Percentiles rank a stretch among this genome's conserved stretches.
Evolutionary conservation across 2,797 vertebrate genomes (phyloP).

Genomic region (Argentina silus): DNA sequence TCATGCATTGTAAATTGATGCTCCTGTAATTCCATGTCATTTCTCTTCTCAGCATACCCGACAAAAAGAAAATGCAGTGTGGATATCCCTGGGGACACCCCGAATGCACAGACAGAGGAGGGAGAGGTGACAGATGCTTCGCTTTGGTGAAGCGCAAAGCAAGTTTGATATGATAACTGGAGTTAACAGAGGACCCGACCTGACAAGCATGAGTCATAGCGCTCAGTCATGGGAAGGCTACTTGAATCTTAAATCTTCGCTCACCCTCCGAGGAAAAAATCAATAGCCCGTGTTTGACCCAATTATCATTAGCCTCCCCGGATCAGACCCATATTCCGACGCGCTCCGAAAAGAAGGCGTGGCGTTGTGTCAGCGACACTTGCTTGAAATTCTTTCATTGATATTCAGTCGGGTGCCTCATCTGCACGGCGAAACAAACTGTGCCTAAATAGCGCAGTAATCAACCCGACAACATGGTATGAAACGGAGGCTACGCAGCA

Average conservation of each 20-base stretch:
- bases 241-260: constrained; percentile 38
- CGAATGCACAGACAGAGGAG: background rate
- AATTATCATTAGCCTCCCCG: constrained; percentile 34
- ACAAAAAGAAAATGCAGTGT: background rate
- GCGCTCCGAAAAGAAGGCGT: constrained; percentile 67
- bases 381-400: constrained; percentile 65
- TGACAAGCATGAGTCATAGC: constrained; percentile 51
- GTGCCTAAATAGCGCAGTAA: constrained; percentile 45
- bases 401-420: constrained; percentile 60
- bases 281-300: constrained; percentile 39
- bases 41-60: background rate
- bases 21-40: background rate
- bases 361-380: constrained; percentile 71
- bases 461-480: constrained; percentile 32
- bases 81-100: constrained; percentile 1
- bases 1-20: no score
- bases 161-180: constrained; percentile 26
- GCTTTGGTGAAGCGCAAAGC: constrained; percentile 13
- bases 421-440: constrained; percentile 57
- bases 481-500: constrained; percentile 43
- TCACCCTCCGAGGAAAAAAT: constrained; percentile 35
- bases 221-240: constrained; percentile 39
- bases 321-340: constrained; percentile 49
- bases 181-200: background rate
- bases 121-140: constrained; percentile 11